A percentile compares a stretch with the other conserved stretches of the same genome.
Conservation (phyloP, 2,797 vertebrate species). For the Parauchenoglanis punctatus region DNA sequence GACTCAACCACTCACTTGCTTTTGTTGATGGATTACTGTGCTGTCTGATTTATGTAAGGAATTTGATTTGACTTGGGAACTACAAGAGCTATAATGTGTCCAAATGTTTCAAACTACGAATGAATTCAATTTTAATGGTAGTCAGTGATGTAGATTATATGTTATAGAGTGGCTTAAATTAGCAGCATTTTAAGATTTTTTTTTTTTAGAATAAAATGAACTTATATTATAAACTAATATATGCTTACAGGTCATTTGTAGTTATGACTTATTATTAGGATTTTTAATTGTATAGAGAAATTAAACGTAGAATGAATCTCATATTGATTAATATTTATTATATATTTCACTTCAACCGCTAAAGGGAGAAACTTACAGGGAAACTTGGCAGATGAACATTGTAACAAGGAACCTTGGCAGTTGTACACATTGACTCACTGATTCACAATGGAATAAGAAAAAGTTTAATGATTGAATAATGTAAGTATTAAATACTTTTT, state of each 20-base stretch:
- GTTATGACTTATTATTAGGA: not conserved
- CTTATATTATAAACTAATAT: not conserved
- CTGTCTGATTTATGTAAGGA: not conserved
- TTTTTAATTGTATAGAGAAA: not conserved
- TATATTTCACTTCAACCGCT: not conserved
- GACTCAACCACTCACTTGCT: slow-evolving; percentile 5
- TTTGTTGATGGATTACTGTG: slow-evolving; percentile 35
- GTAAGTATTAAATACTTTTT: not conserved
- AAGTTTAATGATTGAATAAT: not conserved
- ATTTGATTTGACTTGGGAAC: not conserved
- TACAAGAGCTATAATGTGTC: not conserved
- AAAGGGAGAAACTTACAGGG: not conserved
- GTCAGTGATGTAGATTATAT: not conserved
- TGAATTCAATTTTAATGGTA: not conserved
- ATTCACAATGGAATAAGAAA: not conserved
- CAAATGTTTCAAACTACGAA: not conserved
- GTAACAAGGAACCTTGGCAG: not conserved
- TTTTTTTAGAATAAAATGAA: not conserved
- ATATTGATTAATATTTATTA: not conserved
- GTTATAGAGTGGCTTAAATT: not conserved
- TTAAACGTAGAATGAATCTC: not conserved
- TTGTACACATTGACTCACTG: not conserved
- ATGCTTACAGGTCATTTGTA: not conserved
- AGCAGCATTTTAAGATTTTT: not conserved
- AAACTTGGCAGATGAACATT: not conserved